Evolutionary conservation across 2,113 vertebrate genomes (phyloP).

Genomic region (Tiliqua scincoides): DNA sequence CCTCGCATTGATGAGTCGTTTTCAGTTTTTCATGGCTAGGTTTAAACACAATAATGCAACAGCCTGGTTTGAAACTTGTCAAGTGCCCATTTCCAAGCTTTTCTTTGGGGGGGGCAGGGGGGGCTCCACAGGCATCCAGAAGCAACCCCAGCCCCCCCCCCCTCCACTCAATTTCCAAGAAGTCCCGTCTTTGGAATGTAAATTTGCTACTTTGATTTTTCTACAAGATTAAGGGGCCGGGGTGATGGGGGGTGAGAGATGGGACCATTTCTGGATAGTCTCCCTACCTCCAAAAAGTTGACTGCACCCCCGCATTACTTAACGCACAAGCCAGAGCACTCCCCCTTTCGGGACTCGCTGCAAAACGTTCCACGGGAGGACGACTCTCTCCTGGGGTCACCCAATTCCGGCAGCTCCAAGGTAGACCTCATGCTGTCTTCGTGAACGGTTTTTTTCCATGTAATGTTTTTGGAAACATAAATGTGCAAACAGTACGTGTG

Average conservation of each 20-base stretch:
- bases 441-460: conserved; percentile 16
- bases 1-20: background rate
- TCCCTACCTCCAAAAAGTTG: conserved; percentile 3
- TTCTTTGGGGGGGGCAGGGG: background rate
- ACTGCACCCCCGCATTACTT: background rate
- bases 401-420: conserved; percentile 5
- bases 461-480: conserved; percentile 38
- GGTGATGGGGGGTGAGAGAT: background rate
- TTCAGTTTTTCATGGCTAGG: background rate
- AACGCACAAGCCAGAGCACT: background rate
- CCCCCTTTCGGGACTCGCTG: background rate
- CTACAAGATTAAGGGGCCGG: background rate
- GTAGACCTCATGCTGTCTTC: conserved; percentile 34
- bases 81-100: background rate
- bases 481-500: conserved; percentile 25
- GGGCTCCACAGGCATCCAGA: background rate
- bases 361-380: background rate
- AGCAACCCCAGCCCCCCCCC: background rate
- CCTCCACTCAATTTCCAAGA: background rate
- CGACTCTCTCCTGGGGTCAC: background rate
- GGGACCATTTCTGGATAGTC: background rate
- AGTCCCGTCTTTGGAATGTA: background rate
- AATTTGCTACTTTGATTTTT: background rate
- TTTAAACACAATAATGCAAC: background rate
- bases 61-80: background rate